Percentiles rank a stretch among this genome's conserved stretches.
Conservation (phyloP, 2,888 invertebrate genomes). For the Caenorhabditis imperialis region DNA sequence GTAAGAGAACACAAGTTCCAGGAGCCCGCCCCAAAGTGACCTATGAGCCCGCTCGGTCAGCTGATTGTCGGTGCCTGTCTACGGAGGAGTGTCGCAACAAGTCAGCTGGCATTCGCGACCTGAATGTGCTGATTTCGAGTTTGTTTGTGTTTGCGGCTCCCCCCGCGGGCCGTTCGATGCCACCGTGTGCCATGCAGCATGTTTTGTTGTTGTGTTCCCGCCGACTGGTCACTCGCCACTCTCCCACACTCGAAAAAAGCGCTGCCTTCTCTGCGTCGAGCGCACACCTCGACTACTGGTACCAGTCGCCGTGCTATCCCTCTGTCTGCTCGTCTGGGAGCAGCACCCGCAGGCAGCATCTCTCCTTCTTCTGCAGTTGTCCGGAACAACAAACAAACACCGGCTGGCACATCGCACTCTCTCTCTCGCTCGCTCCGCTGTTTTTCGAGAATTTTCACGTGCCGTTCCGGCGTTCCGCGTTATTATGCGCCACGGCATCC, state of each 20-base stretch:
- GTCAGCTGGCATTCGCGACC: slow-evolving; percentile 33
- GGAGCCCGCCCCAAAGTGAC: slow-evolving; percentile 18
- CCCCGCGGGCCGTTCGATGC: slow-evolving; percentile 8
- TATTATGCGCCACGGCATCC: slow-evolving; percentile 3
- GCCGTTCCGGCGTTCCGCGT: slow-evolving; percentile 18
- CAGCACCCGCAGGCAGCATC: slow-evolving; percentile 13
- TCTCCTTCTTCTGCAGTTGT: background rate
- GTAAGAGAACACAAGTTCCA: too few species aligned
- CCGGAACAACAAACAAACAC: slow-evolving; percentile 52
- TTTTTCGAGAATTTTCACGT: slow-evolving; percentile 5
- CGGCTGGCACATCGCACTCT: slow-evolving; percentile 45
- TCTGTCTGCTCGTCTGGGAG: slow-evolving; percentile 12
- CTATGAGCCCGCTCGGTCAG: slow-evolving; percentile 32
- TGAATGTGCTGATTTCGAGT: slow-evolving; percentile 20
- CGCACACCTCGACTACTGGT: slow-evolving; percentile 24
- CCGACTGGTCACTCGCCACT: slow-evolving; percentile 32
- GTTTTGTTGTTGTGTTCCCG: slow-evolving; percentile 17
- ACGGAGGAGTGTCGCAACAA: slow-evolving; percentile 15
- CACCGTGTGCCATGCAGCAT: slow-evolving; percentile 30
- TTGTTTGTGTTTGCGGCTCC: slow-evolving; percentile 31
- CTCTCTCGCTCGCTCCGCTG: slow-evolving; percentile 1
- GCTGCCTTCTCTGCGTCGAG: slow-evolving; percentile 19
- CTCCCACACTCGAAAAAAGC: slow-evolving; percentile 8
- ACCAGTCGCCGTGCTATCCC: slow-evolving; percentile 26
- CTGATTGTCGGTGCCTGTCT: slow-evolving; percentile 40